Base-by-base conservation (phyloP, 92 coral and sea anemone genomes). In the Micromussa lordhowensis region DNA sequence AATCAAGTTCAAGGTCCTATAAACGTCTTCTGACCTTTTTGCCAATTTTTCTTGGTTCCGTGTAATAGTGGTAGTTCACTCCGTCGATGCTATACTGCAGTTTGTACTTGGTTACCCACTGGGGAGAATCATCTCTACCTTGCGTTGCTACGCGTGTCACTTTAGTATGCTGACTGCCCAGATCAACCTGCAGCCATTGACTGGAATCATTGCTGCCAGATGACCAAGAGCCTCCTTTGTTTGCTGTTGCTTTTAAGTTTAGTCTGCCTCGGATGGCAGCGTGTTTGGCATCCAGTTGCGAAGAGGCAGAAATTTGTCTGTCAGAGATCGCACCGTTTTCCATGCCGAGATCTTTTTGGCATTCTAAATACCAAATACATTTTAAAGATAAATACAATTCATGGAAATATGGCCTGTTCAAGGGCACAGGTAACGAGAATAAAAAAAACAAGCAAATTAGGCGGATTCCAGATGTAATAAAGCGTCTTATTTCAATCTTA, bases 31-130 rank as follows among this genome's bases (percentile, higher is more conserved):
- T 61, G 9, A 61, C 68, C 68, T 22, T 61, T 0, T 5, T 10
- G 3, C 1, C 68, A 22, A 8, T 22, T 61, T 24, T 5, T 21
- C 68, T 12, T 61, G 30, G 68, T 61, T 61, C 68, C 68, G 1
- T 22, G 68, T 22, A 61, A 12, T 61, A 61, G 28, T 22, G 29
- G 68, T 22, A 61, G 29, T 22, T 24, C 68, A 24, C 28, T 22
- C 68, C 68, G 1, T 61, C 29, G 12, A 22, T 61, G 5, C 68
- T 61, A 12, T 61, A 61, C 68, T 61, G 68, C 68, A 61, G 68
- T 61, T 24, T 61, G 68, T 61, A 61, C 68, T 21, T 61, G 68
- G 68, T 61, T 61, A 61, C 68, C 68, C 68, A 61, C 68, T 61
- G 68, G 0, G 68, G 9, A 9, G 26, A 5, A 61, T 21, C 68